A percentile compares a stretch with the other conserved stretches of the same genome.
phyloP scores from a whole-genome alignment of 2,113 vertebrate species.

The Piaya cayana region DNA sequence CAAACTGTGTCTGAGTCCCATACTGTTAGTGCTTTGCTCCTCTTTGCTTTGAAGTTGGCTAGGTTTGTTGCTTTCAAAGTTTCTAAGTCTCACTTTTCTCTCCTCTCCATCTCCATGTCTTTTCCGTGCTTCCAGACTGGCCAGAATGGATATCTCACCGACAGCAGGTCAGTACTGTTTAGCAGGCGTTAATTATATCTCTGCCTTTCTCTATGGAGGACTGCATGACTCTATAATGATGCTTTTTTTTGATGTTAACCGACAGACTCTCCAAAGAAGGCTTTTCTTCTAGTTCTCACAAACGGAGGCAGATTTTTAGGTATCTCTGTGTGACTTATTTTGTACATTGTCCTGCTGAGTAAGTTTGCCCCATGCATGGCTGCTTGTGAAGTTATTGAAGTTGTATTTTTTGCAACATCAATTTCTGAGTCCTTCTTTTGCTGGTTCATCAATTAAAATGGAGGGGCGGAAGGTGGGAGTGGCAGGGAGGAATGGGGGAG shows the following conservation, averaged over 20 bases:
- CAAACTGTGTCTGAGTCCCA: not conserved
- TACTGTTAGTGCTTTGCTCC: not conserved
- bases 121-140: constrained; percentile 84
- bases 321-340: constrained; percentile 79
- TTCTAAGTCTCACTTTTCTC: constrained; percentile 66
- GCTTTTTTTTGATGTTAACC: constrained; percentile 83
- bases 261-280: constrained; percentile 92
- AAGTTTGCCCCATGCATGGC: constrained; percentile 83
- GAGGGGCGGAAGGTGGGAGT: not conserved
- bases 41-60: not conserved
- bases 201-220: constrained; percentile 33
- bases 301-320: constrained; percentile 95
- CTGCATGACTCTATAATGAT: constrained; percentile 49
- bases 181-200: not conserved
- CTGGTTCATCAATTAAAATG: not conserved
- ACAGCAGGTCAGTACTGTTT: constrained; percentile 90
- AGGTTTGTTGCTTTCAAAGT: not conserved
- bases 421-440: not conserved
- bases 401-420: constrained; percentile 65
- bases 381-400: constrained; percentile 80
- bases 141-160: constrained; percentile 96
- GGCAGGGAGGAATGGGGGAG: not conserved
- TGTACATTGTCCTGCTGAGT: constrained; percentile 78
- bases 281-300: constrained; percentile 94
- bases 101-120: constrained; percentile 19